Conservation (phyloP, 2,888 invertebrate genomes). For the Silvanus unidentatus region DNA sequence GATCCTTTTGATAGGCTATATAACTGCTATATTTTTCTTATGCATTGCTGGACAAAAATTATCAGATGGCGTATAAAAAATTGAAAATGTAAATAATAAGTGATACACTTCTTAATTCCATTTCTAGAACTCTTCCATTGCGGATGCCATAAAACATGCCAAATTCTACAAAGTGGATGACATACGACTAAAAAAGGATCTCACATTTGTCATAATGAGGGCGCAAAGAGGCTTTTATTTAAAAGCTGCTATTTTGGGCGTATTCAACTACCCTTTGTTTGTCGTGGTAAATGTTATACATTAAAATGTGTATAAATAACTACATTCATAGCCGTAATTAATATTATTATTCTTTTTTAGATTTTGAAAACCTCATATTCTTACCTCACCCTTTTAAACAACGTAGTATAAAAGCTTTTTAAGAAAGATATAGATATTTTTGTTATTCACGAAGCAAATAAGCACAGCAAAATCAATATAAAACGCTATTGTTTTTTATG, state of each 20-base stretch:
- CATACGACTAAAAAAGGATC: constrained; percentile 1
- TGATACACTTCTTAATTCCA: neutral
- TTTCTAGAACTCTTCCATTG: neutral
- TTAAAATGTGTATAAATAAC: no score
- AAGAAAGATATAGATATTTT: no score
- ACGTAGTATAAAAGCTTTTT: neutral
- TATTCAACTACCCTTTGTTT: constrained; percentile 2
- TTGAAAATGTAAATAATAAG: neutral
- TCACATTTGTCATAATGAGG: neutral
- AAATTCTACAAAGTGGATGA: neutral
- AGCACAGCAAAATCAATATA: no score
- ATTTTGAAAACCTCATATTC: constrained; percentile 4
- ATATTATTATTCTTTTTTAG: neutral
- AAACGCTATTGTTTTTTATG: no score
- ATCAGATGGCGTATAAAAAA: neutral
- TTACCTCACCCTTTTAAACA: constrained; percentile 1
- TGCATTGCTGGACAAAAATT: constrained; percentile 2
- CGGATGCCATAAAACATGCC: neutral
- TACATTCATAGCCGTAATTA: no score
- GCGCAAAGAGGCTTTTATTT: neutral
- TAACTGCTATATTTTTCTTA: neutral
- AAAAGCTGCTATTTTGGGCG: neutral
- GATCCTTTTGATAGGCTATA: neutral
- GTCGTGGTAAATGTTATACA: neutral
- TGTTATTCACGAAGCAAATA: no score